A percentile compares a stretch with the other conserved stretches of the same genome.
Evolutionary conservation across 2,113 vertebrate species (phyloP).

Genomic region (Silurus meridionalis): DNA sequence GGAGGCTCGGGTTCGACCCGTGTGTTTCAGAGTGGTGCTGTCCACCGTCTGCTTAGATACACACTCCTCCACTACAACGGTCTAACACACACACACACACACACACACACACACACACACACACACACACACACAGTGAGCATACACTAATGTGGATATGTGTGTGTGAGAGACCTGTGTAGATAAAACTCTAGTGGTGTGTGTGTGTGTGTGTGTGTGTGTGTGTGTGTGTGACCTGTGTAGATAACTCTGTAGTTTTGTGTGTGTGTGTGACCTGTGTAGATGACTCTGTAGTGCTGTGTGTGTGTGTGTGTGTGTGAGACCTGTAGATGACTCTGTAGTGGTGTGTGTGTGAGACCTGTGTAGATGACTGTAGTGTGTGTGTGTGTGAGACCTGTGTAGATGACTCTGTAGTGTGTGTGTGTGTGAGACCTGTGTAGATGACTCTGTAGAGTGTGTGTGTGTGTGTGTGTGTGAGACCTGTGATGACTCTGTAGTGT

Average conservation of each 20-base stretch:
- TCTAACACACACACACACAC: conserved; percentile 32
- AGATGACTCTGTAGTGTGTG: neutral
- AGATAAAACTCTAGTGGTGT: too few species aligned
- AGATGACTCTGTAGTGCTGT: neutral
- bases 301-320: neutral
- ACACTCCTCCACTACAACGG: conserved; percentile 7
- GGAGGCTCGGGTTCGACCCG: conserved; percentile 51
- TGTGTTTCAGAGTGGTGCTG: conserved; percentile 30
- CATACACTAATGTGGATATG: neutral
- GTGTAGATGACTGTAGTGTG: neutral
- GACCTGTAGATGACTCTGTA: neutral
- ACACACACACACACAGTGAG: neutral
- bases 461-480: too few species aligned
- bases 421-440: too few species aligned
- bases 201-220: neutral
- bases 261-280: neutral
- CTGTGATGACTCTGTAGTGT: too few species aligned
- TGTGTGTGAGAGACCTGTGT: conserved; percentile 51
- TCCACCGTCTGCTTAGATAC: conserved; percentile 8
- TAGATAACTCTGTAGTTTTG: neutral
- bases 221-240: conserved; percentile 50
- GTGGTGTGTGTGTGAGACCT: neutral
- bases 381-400: neutral
- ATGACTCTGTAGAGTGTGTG: too few species aligned
- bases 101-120: conserved; percentile 2